Conservation (phyloP, 2,113 vertebrate genomes). For the Scartelaos histophorus region DNA sequence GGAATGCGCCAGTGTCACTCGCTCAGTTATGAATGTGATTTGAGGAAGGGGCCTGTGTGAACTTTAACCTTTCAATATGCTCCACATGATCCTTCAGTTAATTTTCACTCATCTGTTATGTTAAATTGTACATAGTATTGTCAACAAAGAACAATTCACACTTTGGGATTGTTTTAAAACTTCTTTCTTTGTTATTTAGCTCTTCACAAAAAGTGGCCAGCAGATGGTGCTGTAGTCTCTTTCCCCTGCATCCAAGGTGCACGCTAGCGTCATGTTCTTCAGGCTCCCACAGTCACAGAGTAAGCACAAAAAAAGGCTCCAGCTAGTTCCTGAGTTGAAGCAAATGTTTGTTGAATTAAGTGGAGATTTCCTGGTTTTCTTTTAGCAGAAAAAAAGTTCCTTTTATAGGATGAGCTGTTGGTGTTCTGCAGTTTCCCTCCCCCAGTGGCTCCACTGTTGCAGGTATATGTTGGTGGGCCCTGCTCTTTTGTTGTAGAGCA, state of each 20-base stretch:
- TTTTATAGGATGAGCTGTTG: slow-evolving; percentile 67
- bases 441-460: slow-evolving; percentile 53
- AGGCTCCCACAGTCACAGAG: slow-evolving; percentile 37
- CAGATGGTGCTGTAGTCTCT: slow-evolving; percentile 80
- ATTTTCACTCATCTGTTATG: background rate
- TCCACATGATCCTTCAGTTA: slow-evolving; percentile 13
- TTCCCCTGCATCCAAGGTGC: slow-evolving; percentile 28
- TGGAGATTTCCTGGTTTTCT: slow-evolving; percentile 85
- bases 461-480: slow-evolving; percentile 51
- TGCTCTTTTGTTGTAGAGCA: slow-evolving; percentile 46
- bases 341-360: slow-evolving; percentile 92
- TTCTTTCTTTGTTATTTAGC: background rate
- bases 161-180: slow-evolving; percentile 1
- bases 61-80: slow-evolving; percentile 55
- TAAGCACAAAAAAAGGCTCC: slow-evolving; percentile 66
- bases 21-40: slow-evolving; percentile 66
- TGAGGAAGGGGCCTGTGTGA: slow-evolving; percentile 52
- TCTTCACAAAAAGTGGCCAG: slow-evolving; percentile 53
- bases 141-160: background rate
- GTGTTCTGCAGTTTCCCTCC: slow-evolving; percentile 60
- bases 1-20: slow-evolving; percentile 24
- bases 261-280: slow-evolving; percentile 31
- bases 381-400: slow-evolving; percentile 49
- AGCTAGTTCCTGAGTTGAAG: slow-evolving; percentile 78
- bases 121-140: background rate